Conservation (phyloP, 2,888 invertebrate genomes). For the Suillia variegata region DNA sequence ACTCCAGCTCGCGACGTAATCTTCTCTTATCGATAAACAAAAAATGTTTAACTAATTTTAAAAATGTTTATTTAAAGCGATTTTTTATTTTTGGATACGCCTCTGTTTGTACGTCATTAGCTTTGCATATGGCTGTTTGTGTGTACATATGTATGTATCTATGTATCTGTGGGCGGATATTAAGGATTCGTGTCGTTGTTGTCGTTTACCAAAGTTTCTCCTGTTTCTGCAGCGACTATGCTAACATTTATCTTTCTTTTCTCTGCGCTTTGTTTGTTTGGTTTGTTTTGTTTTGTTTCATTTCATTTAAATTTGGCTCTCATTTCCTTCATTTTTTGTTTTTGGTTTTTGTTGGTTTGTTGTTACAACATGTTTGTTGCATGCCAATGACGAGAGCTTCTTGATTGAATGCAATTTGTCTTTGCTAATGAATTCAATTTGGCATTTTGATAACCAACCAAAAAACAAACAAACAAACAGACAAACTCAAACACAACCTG, state of each 20-base stretch:
- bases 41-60: no score
- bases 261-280: neutral
- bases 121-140: conserved; percentile 1
- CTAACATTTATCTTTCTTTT: neutral
- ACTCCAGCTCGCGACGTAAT: no score
- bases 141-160: conserved; percentile 2
- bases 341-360: neutral
- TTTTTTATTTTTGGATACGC: no score
- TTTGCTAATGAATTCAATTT: conserved; percentile 31
- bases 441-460: conserved; percentile 22
- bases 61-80: no score
- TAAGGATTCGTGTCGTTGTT: neutral
- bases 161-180: no score
- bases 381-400: conserved; percentile 12
- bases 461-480: neutral
- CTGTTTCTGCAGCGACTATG: no score
- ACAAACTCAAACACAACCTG: neutral
- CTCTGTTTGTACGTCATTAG: neutral
- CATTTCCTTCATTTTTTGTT: neutral
- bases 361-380: conserved; percentile 12
- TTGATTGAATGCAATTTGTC: conserved; percentile 29
- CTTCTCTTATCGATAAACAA: no score
- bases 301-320: neutral
- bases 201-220: no score
- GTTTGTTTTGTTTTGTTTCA: neutral